phyloP scores from a whole-genome alignment of 2,797 vertebrate genomes.

The Neosalanx taihuensis region DNA sequence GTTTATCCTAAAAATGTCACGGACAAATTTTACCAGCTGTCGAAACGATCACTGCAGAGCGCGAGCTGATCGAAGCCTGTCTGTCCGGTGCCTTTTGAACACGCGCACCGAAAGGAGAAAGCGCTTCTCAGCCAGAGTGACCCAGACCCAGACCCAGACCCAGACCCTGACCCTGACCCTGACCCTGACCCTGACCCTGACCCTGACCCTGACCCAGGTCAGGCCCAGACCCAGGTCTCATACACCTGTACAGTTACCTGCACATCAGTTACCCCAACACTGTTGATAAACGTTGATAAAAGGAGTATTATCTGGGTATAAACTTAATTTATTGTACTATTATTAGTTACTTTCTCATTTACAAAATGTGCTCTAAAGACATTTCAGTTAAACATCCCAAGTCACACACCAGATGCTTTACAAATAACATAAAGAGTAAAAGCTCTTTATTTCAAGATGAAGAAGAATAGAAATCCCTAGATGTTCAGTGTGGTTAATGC shows the following conservation, averaged over 20 bases:
- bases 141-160: no score
- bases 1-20: background rate
- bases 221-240: no score
- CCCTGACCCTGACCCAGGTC: no score
- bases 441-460: conserved; percentile 25
- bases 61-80: no score
- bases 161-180: no score
- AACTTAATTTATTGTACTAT: conserved; percentile 47
- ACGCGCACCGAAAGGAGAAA: no score
- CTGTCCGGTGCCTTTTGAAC: no score
- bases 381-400: conserved; percentile 29
- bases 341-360: conserved; percentile 48
- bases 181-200: no score
- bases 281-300: background rate
- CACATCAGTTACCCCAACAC: background rate
- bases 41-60: no score
- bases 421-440: conserved; percentile 56
- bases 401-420: conserved; percentile 42
- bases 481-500: conserved; percentile 23
- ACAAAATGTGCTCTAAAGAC: conserved; percentile 45
- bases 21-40: no score
- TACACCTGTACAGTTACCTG: no score
- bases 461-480: conserved; percentile 14
- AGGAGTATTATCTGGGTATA: background rate
- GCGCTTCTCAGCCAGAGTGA: no score